Evolutionary conservation across 2,797 vertebrate genomes (phyloP).

Genomic region (Urocyon cinereoargenteus): DNA sequence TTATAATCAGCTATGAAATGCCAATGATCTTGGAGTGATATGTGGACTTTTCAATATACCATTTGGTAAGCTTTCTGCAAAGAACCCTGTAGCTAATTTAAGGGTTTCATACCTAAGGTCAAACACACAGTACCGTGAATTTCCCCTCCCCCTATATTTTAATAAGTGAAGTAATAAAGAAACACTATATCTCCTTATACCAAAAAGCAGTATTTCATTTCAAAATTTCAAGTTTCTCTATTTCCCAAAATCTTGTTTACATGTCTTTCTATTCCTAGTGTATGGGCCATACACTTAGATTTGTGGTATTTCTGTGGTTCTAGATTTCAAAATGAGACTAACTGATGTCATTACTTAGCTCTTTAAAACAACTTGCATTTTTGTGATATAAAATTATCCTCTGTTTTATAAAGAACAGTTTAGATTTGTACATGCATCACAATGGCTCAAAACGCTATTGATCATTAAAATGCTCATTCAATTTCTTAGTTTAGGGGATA

Average conservation of each 20-base stretch:
- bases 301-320: not conserved
- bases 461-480: not conserved
- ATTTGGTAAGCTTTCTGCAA: conserved; percentile 49
- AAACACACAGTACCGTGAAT: not conserved
- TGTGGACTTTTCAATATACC: conserved; percentile 58
- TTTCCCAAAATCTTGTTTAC: not conserved
- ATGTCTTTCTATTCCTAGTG: not conserved
- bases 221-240: not conserved
- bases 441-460: not conserved
- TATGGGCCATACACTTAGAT: not conserved
- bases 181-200: not conserved
- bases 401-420: not conserved
- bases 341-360: not conserved
- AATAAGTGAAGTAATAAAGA: not conserved
- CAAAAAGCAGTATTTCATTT: not conserved
- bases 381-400: not conserved
- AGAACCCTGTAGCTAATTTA: conserved; percentile 44
- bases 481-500: not conserved
- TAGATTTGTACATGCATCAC: not conserved
- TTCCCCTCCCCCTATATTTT: not conserved
- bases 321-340: not conserved
- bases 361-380: not conserved
- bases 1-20: not conserved
- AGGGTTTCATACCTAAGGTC: conserved; percentile 23
- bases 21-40: not conserved